Percentiles rank a stretch among this genome's conserved stretches.
Conservation (phyloP, 2,888 invertebrate species). For the Trisateles emortualis region DNA sequence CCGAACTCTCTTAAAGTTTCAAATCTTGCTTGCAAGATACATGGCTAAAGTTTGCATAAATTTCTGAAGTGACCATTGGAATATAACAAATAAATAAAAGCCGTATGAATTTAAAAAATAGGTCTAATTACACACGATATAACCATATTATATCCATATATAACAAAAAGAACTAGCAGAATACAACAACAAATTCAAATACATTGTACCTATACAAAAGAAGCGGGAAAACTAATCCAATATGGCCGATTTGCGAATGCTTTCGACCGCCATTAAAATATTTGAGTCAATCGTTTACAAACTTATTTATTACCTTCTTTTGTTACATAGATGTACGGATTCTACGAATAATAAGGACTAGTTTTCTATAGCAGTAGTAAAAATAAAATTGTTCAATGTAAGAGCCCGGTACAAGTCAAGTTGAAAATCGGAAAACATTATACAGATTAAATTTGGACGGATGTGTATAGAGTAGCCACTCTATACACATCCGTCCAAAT, state of each 20-base stretch:
- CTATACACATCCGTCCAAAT: slow-evolving; percentile 55
- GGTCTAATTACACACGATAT: too few relatives aligned
- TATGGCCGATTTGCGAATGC: slow-evolving; percentile 72
- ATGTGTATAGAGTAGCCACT: slow-evolving; percentile 58
- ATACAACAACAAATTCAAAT: slow-evolving; percentile 45
- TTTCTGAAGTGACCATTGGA: too few relatives aligned
- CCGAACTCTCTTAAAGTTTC: too few relatives aligned
- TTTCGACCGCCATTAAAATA: slow-evolving; percentile 73
- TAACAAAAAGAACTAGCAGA: slow-evolving; percentile 30
- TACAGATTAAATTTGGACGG: slow-evolving; percentile 70
- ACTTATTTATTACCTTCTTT: slow-evolving; percentile 41
- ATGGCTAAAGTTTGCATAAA: too few relatives aligned
- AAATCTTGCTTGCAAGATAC: too few relatives aligned
- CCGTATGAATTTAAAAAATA: too few relatives aligned
- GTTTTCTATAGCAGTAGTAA: slow-evolving; percentile 33
- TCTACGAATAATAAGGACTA: slow-evolving; percentile 19
- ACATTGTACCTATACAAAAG: slow-evolving; percentile 52
- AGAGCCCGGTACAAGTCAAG: slow-evolving; percentile 73
- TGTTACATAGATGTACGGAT: slow-evolving; percentile 11
- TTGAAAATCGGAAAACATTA: slow-evolving; percentile 77
- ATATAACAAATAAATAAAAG: too few relatives aligned
- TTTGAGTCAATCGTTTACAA: slow-evolving; percentile 56
- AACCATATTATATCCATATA: too few relatives aligned
- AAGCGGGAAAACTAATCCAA: slow-evolving; percentile 66
- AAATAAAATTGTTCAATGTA: slow-evolving; percentile 45